Evolutionary conservation across 64 coral and sea anemone genomes (phyloP).

Genomic region (Pocillopora verrucosa): DNA sequence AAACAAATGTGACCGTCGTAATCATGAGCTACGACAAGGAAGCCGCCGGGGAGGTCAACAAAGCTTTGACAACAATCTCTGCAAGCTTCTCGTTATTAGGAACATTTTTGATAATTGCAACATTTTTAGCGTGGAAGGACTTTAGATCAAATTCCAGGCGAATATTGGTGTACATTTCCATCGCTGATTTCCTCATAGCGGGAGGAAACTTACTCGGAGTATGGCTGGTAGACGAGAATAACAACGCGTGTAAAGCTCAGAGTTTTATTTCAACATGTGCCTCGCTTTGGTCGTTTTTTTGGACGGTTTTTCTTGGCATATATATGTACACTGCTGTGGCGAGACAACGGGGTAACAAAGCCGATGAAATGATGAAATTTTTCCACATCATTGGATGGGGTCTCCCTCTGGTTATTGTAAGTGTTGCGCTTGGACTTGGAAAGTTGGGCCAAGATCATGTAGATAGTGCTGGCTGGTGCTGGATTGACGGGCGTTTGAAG

Average conservation of each 20-base stretch:
- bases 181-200: conserved; percentile 84
- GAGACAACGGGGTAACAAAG: conserved; percentile 39
- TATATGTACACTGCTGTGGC: conserved; percentile 65
- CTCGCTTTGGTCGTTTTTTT: conserved; percentile 88
- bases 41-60: background rate
- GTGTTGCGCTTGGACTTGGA: conserved; percentile 21
- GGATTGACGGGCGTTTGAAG: conserved; percentile 40
- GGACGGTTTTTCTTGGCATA: conserved; percentile 83
- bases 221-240: background rate
- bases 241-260: conserved; percentile 48
- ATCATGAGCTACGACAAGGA: background rate
- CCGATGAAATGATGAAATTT: conserved; percentile 59
- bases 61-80: conserved; percentile 37
- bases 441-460: conserved; percentile 60
- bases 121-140: conserved; percentile 84
- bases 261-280: conserved; percentile 81
- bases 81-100: conserved; percentile 77
- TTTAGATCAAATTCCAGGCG: conserved; percentile 63
- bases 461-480: conserved; percentile 80
- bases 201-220: conserved; percentile 46
- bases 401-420: conserved; percentile 53
- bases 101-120: conserved; percentile 57
- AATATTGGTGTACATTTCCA: conserved; percentile 85
- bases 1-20: too few relatives aligned
- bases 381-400: conserved; percentile 81